Evolutionary conservation across 1,140 invertebrate species (phyloP).

Genomic region (Zaprionus capensis): DNA sequence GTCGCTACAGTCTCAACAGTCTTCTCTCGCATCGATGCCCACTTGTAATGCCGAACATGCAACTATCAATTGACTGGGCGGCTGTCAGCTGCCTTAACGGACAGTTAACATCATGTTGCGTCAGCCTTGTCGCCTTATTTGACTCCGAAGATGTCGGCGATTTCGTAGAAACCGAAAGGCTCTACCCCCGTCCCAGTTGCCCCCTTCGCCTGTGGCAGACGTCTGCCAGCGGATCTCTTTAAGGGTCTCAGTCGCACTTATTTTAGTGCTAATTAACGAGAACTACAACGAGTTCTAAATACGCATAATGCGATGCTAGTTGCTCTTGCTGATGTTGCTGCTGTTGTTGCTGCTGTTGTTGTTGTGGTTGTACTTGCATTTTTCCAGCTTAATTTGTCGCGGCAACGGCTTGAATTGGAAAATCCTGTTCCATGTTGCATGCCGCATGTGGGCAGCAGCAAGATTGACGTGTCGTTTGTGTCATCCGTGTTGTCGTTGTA

Average conservation of each 20-base stretch:
- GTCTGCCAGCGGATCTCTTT: slow-evolving; percentile 7
- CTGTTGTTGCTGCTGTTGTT: slow-evolving; percentile 8
- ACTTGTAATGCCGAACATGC: slow-evolving; percentile 56
- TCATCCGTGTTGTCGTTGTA: slow-evolving; percentile 46
- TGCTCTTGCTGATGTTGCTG: slow-evolving; percentile 14
- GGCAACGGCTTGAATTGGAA: slow-evolving; percentile 67
- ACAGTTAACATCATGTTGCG: slow-evolving; percentile 66
- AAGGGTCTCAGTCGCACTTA: slow-evolving; percentile 46
- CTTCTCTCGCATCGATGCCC: slow-evolving; percentile 41
- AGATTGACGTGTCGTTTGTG: slow-evolving; percentile 67
- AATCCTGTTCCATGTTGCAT: slow-evolving; percentile 77
- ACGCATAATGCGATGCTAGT: slow-evolving; percentile 32
- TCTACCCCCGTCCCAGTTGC: background rate
- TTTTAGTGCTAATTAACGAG: slow-evolving; percentile 80
- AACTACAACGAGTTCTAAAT: slow-evolving; percentile 70
- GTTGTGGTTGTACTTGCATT: slow-evolving; percentile 54
- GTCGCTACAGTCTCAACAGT: background rate
- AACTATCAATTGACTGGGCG: slow-evolving; percentile 71
- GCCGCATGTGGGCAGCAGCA: slow-evolving; percentile 71
- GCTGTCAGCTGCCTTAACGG: slow-evolving; percentile 76
- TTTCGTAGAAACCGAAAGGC: slow-evolving; percentile 78
- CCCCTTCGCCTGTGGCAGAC: background rate
- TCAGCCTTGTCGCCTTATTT: slow-evolving; percentile 57
- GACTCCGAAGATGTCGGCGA: slow-evolving; percentile 67
- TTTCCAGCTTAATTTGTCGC: slow-evolving; percentile 81